Evolutionary conservation across 2,888 invertebrate species (phyloP).

Genomic region (Agonopterix alstromeriana): DNA sequence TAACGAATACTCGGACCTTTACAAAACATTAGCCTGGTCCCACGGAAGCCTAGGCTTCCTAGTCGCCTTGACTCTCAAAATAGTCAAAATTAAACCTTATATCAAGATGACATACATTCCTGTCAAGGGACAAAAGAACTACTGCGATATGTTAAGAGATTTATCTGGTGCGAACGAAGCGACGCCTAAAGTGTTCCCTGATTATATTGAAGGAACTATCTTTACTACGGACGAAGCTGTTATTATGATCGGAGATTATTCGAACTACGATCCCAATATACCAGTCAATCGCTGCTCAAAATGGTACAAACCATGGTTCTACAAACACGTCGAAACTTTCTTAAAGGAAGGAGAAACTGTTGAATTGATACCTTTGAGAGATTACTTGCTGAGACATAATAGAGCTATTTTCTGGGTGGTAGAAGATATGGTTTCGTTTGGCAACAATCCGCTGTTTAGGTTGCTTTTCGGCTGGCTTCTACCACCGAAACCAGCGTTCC

Average conservation of each 20-base stretch:
- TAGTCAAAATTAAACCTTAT: conserved; percentile 80
- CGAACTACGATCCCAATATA: conserved; percentile 72
- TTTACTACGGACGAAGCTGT: conserved; percentile 79
- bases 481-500: conserved; percentile 83
- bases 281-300: conserved; percentile 73
- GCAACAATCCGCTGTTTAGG: conserved; percentile 80
- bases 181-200: conserved; percentile 61
- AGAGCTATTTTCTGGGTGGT: conserved; percentile 85
- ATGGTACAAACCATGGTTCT: conserved; percentile 86
- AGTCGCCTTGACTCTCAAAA: conserved; percentile 78
- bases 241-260: conserved; percentile 80
- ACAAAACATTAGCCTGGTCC: conserved; percentile 79
- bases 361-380: conserved; percentile 79
- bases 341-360: conserved; percentile 68
- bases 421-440: conserved; percentile 83
- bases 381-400: conserved; percentile 81
- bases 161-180: conserved; percentile 75
- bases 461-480: conserved; percentile 80
- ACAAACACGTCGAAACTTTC: conserved; percentile 79
- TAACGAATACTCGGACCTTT: conserved; percentile 78
- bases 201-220: conserved; percentile 82
- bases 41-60: conserved; percentile 82
- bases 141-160: conserved; percentile 78
- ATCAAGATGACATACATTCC: conserved; percentile 80
- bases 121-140: conserved; percentile 77